These are phyloP conservation scores for Aspiorhynchus laticeps DNA, from an alignment of 2,113 vertebrate species.

Conservation along the genomic window DNA sequence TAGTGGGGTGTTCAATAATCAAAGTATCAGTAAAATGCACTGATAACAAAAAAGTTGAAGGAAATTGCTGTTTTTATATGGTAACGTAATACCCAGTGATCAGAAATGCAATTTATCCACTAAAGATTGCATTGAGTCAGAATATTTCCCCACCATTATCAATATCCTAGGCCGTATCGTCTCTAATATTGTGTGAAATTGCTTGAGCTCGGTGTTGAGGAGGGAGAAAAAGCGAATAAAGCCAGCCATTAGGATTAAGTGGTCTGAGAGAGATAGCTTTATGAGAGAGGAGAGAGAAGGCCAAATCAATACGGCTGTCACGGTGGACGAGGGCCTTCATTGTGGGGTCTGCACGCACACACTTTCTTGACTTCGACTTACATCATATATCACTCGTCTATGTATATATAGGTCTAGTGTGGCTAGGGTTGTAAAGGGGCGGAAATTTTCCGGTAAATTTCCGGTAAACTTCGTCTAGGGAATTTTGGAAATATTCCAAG, in stretches of 20 bases:
- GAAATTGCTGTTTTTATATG: not conserved
- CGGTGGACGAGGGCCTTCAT: not conserved
- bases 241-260: slow-evolving; percentile 62
- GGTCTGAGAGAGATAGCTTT: slow-evolving; percentile 51
- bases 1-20: not conserved
- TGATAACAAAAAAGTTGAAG: not conserved
- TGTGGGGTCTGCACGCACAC: slow-evolving; percentile 31
- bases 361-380: not conserved
- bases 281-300: slow-evolving; percentile 39
- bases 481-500: too few relatives aligned
- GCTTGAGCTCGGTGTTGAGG: slow-evolving; percentile 55
- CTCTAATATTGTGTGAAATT: slow-evolving; percentile 62
- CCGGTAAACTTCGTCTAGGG: too few relatives aligned
- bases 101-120: slow-evolving; percentile 27
- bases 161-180: slow-evolving; percentile 44
- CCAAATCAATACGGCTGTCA: slow-evolving; percentile 53
- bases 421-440: too few relatives aligned
- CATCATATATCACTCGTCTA: slow-evolving; percentile 19
- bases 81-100: slow-evolving; percentile 27
- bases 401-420: not conserved
- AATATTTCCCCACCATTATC: slow-evolving; percentile 55
- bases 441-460: too few relatives aligned
- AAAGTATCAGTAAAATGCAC: not conserved
- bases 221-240: slow-evolving; percentile 56
- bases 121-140: slow-evolving; percentile 27